These are phyloP conservation scores for Muschampia plurimacula DNA, from an alignment of 2,888 invertebrate genomes.

Conservation along the genomic window DNA sequence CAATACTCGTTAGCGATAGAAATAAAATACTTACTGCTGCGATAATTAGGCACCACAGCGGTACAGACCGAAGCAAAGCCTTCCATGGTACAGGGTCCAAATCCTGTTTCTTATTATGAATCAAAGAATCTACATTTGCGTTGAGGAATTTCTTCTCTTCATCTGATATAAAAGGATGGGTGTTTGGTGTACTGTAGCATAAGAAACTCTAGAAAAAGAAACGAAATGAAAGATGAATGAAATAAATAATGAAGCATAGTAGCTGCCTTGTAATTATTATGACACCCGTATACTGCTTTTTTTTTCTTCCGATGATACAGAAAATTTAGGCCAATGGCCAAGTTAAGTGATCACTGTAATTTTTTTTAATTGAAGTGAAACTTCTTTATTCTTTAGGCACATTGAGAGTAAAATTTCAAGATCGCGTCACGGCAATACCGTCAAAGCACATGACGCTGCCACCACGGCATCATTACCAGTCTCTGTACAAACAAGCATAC, in stretches of 20 bases:
- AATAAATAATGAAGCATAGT: neutral
- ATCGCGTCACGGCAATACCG: too few relatives aligned
- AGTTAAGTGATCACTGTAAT: too few relatives aligned
- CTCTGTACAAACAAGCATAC: too few relatives aligned
- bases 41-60: conserved; percentile 89
- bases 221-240: neutral
- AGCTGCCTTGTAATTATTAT: too few relatives aligned
- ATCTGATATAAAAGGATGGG: conserved; percentile 84
- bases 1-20: neutral
- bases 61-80: conserved; percentile 87
- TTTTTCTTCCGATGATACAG: too few relatives aligned
- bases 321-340: too few relatives aligned
- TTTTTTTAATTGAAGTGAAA: too few relatives aligned
- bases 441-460: too few relatives aligned
- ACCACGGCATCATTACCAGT: too few relatives aligned
- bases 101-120: conserved; percentile 68
- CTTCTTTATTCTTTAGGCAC: too few relatives aligned
- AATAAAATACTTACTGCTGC: conserved; percentile 84
- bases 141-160: conserved; percentile 81
- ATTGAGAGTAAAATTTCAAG: too few relatives aligned
- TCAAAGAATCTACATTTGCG: conserved; percentile 84
- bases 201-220: conserved; percentile 65
- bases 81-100: conserved; percentile 89
- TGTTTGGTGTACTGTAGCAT: conserved; percentile 81
- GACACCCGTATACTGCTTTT: too few relatives aligned